Percentiles rank a stretch among this genome's conserved stretches.
Conservation (phyloP, 1,140 invertebrate species). For the Neodiprion pinetum region DNA sequence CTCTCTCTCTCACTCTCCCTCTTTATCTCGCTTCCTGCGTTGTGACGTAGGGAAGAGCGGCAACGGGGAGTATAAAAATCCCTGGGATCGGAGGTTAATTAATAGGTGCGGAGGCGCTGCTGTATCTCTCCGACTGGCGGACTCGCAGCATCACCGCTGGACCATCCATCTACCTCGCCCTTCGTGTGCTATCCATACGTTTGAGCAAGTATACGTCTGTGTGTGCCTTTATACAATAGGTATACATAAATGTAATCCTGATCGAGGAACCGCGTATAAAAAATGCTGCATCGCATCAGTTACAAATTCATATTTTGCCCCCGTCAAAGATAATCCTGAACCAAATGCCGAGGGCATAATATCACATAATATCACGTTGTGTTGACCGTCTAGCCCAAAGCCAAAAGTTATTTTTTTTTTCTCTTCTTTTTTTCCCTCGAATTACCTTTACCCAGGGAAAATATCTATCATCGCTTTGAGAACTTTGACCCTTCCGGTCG, state of each 20-base stretch:
- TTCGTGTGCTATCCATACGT: neutral
- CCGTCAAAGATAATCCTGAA: neutral
- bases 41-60: neutral
- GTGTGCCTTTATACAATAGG: neutral
- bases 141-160: conserved; percentile 2
- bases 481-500: neutral
- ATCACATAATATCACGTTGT: too few relatives aligned
- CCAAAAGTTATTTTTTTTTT: neutral
- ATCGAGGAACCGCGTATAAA: neutral
- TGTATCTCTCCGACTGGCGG: conserved; percentile 4
- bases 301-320: neutral
- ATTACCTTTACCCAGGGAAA: too few relatives aligned
- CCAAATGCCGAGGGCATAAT: too few relatives aligned
- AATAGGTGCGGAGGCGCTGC: conserved; percentile 6
- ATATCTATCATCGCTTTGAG: neutral
- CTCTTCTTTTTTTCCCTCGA: neutral
- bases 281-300: neutral
- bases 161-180: conserved; percentile 1
- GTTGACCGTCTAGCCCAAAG: too few relatives aligned
- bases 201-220: neutral
- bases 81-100: conserved; percentile 2
- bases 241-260: neutral
- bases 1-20: neutral
- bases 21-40: neutral
- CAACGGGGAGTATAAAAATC: neutral